Base-by-base conservation (phyloP, 2,113 vertebrate genomes). In the Pimephales promelas region DNA sequence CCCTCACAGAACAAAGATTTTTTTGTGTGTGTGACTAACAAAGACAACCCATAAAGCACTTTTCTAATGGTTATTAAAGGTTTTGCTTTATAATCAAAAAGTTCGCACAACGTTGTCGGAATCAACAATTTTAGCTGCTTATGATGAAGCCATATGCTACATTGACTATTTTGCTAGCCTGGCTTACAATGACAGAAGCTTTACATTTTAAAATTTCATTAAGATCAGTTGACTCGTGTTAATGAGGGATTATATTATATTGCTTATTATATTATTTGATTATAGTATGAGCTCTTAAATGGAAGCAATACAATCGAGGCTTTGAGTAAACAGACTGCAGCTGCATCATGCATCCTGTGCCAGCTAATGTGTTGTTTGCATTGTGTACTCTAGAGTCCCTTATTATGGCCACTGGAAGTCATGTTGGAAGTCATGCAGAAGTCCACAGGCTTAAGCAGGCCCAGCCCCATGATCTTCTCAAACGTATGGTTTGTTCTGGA, bases 331-430 rank as follows among this genome's bases (percentile, higher is more conserved):
- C 14, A 20, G 7, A 47, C 5, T 43, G 5, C 24, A 49, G 10
- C 18, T 64, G 10, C n/a, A 47, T 45, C n/a, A 20, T 45, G 16
- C 31, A 10, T 47, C 72, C 62, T 73, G 61, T 49, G 26, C 66
- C 4, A 13, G 24, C 18, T 54, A 28, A 70, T 47, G 22, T 26
- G 26, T 70, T 61, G 43, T 49, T 85, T 90, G 64, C 87, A 86
- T 34, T 87, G 78, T 87, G 78, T 75, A 49, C 61, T 86, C 10
- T 87, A 98, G 96, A 89, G 86, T 95, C 91, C 90, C 90, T 91
- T 93, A 94, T 95, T 96, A 94, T 97, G 96, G 96, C 95, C 94
- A 94, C 95, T 96, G 95, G 95, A 95, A 91, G 92, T 88, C 94
- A 96, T 95, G 93, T 95, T 94, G 93, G 90, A 92, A 94, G 91